A percentile compares a stretch with the other conserved stretches of the same genome.
Conservation (phyloP, 2,797 vertebrate species). For the Sebastes cheni region DNA sequence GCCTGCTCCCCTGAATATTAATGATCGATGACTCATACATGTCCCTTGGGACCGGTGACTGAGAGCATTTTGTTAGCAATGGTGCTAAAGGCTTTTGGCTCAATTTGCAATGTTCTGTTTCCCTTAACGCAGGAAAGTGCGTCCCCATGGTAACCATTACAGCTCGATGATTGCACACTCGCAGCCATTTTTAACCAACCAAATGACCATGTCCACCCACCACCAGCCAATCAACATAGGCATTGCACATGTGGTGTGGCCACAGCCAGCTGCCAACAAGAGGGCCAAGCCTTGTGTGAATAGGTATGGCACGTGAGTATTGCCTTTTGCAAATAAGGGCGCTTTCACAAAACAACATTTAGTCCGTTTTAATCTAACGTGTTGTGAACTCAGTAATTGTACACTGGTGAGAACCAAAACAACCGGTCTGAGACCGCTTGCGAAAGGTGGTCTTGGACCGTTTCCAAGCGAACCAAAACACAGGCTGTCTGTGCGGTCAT, state of each 20-base stretch:
- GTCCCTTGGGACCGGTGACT: constrained; percentile 54
- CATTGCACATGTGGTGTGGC: constrained; percentile 98
- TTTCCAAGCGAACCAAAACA: no score
- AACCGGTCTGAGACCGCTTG: no score
- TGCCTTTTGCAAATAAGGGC: not conserved
- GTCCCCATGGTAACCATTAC: constrained; percentile 94
- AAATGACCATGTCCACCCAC: constrained; percentile 95
- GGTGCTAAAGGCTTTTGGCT: constrained; percentile 61
- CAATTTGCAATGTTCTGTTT: constrained; percentile 63
- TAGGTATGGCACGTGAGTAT: constrained; percentile 81
- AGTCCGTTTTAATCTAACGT: no score
- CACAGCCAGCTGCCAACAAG: constrained; percentile 92
- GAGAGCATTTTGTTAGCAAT: constrained; percentile 61
- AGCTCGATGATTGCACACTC: constrained; percentile 93
- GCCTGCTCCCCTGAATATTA: constrained; percentile 66
- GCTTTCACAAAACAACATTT: no score
- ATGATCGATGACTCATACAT: constrained; percentile 70
- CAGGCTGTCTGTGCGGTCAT: no score
- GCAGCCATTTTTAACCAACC: constrained; percentile 94
- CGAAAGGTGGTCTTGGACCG: no score
- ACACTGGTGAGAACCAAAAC: no score
- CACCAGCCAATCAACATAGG: constrained; percentile 98
- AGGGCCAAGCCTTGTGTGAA: constrained; percentile 92
- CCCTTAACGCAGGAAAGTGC: constrained; percentile 89
- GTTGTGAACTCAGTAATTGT: no score